These are phyloP conservation scores for Halcyon malimbica DNA, from an alignment of 2,113 vertebrate genomes.

Conservation along the genomic window DNA sequence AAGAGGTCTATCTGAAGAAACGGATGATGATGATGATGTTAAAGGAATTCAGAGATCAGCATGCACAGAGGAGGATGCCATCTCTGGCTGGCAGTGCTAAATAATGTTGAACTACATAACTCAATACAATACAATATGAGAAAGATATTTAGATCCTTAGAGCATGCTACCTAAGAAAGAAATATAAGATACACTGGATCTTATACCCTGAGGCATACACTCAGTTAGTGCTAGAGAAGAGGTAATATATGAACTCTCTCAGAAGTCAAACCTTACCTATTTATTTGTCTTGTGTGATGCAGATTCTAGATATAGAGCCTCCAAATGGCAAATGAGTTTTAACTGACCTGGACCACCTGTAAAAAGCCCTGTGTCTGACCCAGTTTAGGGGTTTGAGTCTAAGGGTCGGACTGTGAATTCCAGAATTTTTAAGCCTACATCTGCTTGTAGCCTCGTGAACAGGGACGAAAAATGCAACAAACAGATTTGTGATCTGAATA, in stretches of 20 bases:
- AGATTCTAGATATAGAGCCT: not conserved
- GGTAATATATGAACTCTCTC: not conserved
- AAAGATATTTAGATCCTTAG: not conserved
- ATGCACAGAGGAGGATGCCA: not conserved
- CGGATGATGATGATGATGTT: not conserved
- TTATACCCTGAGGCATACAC: not conserved
- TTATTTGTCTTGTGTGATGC: not conserved
- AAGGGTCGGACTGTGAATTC: not conserved
- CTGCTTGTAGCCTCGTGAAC: not conserved
- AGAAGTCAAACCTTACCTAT: not conserved
- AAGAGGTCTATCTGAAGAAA: not conserved
- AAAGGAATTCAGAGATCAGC: not conserved
- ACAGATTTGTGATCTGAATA: not conserved
- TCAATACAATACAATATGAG: not conserved
- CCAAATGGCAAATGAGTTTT: not conserved
- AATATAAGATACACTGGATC: not conserved
- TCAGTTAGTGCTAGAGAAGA: not conserved
- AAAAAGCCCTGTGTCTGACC: not conserved
- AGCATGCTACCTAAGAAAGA: not conserved
- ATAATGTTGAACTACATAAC: not conserved
- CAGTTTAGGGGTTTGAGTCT: not conserved
- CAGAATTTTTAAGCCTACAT: not conserved
- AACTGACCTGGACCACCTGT: not conserved
- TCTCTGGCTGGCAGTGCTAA: not conserved
- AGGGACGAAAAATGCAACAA: not conserved